Percentiles rank a stretch among this genome's conserved stretches.
Evolutionary conservation across 1,140 invertebrate species (phyloP).

Genomic region (Sycophila sp.): DNA sequence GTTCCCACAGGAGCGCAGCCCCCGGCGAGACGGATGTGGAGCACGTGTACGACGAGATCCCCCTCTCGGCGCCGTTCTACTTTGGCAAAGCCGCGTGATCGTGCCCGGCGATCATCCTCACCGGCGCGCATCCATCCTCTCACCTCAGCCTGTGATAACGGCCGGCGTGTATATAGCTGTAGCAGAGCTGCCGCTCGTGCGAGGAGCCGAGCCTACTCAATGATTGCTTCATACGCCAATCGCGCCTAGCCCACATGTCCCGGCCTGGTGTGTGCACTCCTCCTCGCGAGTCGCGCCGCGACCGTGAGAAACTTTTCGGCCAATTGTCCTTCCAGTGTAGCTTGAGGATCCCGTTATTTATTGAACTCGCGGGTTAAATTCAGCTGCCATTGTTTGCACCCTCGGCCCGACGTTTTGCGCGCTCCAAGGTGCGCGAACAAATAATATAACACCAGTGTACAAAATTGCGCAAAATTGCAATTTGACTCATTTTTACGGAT

Average conservation of each 20-base stretch:
- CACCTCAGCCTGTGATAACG: neutral
- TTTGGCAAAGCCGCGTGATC: slow-evolving; percentile 47
- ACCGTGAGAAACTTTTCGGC: slow-evolving; percentile 50
- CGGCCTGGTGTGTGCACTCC: neutral
- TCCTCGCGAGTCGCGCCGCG: too few species aligned
- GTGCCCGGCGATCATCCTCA: neutral
- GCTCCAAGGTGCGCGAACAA: too few species aligned
- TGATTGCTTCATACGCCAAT: slow-evolving; percentile 47
- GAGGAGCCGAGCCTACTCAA: too few species aligned
- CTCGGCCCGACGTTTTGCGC: too few species aligned
- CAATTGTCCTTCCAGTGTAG: neutral
- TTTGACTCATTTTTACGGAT: too few species aligned
- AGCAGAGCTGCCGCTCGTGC: too few species aligned
- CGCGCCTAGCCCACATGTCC: slow-evolving; percentile 39
- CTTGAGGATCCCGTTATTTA: slow-evolving; percentile 10
- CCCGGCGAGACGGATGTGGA: slow-evolving; percentile 49
- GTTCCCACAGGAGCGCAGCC: slow-evolving; percentile 37
- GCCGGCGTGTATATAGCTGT: neutral
- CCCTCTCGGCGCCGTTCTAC: slow-evolving; percentile 49
- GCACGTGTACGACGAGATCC: slow-evolving; percentile 64
- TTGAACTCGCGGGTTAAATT: neutral
- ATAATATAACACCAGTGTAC: too few species aligned
- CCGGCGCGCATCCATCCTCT: neutral
- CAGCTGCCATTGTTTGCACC: too few species aligned
- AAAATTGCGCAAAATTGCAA: too few species aligned